Base-by-base conservation (phyloP, 1,140 invertebrate species). In the Oryctes rhinoceros region DNA sequence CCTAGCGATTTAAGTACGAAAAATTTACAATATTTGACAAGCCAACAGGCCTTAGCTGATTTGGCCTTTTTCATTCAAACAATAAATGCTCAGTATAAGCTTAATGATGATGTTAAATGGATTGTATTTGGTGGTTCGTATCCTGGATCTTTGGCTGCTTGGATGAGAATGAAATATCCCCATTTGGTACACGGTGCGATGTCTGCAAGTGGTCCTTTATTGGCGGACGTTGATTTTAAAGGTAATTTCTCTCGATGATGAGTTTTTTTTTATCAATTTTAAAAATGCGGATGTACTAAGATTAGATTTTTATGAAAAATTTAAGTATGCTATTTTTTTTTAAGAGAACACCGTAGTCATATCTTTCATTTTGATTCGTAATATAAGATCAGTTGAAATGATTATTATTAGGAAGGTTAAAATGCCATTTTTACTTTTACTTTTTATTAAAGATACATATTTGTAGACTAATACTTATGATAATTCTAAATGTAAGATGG, bases 51-150 rank as follows among this genome's bases (percentile, higher is more conserved):
- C 0, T 87, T 98, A 44, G 95, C 94, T 13, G 97, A 98, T 89
- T 88, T 97, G 74, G 96, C 96, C 0, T 90, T 91, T 79, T 98
- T 98, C 85, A 94, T 97, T 39, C 83, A 87, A 75, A 90, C 87
- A 67, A 94, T 94, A 90, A 94, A 92, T 83, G 80, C 87, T 6
- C 87, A 92, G 82, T 91, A 93, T 80, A 90, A 93, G 39, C 87
- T 97, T 53, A 87, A 88, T 0, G 84, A 86, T 11, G 85, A 89
- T 24, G 91, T 91, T n/a, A 96, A 96, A 89, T 97, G 96, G 95
- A 93, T 99, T 80, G 92, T 93, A 2, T 98, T 98, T 88, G 97
- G 97, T 39, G 97, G 97, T 1, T 97, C 96, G 0, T 99, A 99
- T 88, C 94, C 96, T 3, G 97, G 97, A 71, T 94, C 94, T 3